phyloP scores from a whole-genome alignment of 2,888 invertebrate genomes.

The Peribatodes rhomboidaria region DNA sequence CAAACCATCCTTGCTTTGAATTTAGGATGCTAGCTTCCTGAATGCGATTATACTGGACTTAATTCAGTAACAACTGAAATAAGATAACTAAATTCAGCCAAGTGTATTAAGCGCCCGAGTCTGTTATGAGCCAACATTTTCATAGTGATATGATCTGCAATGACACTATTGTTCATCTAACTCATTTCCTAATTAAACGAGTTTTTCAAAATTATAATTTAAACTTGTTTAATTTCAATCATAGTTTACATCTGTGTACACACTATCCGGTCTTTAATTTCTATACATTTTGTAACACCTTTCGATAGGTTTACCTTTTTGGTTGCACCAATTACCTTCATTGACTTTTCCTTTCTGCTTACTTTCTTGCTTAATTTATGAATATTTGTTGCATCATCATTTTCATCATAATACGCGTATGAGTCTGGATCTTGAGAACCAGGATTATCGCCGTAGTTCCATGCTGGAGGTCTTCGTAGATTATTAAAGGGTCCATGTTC shows the following conservation, averaged over 20 bases:
- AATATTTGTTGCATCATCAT: not conserved
- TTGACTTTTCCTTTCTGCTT: not conserved
- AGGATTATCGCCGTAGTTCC: constrained; percentile 9
- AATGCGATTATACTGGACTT: too few relatives aligned
- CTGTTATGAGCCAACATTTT: too few relatives aligned
- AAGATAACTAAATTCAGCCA: too few relatives aligned
- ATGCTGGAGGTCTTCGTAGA: constrained; percentile 51
- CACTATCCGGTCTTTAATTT: constrained; percentile 62
- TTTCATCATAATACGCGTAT: constrained; percentile 4
- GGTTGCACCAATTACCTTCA: not conserved
- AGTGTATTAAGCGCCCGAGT: too few relatives aligned
- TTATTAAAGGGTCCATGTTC: constrained; percentile 60
- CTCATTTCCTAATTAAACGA: too few relatives aligned
- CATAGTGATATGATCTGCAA: too few relatives aligned
- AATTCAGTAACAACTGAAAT: too few relatives aligned
- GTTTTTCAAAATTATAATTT: too few relatives aligned
- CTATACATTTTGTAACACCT: constrained; percentile 57
- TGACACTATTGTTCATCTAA: too few relatives aligned
- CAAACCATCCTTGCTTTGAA: too few relatives aligned
- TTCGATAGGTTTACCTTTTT: not conserved
- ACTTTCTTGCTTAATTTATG: not conserved
- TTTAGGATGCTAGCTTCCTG: too few relatives aligned
- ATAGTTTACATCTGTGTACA: constrained; percentile 46
- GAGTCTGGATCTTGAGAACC: not conserved
- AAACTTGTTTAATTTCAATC: too few relatives aligned